A percentile compares a stretch with the other conserved stretches of the same genome.
Conservation (phyloP, 2,888 invertebrate genomes). For the Trichogramma dendrolimi region DNA sequence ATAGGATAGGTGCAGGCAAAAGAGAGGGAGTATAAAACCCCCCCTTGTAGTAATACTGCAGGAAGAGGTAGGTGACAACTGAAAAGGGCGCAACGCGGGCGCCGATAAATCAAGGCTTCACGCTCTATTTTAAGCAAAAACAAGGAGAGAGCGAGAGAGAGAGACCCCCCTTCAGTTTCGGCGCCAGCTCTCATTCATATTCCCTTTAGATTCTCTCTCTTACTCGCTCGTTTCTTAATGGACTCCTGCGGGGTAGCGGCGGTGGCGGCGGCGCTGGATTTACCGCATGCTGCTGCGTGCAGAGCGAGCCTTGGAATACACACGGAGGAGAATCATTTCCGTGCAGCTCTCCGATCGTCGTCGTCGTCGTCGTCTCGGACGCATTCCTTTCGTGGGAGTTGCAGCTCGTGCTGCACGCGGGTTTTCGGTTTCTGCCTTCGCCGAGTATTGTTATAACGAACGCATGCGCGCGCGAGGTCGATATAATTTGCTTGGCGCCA, state of each 20-base stretch:
- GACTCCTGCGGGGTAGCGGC: neutral
- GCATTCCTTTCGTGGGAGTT: too few relatives aligned
- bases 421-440: too few relatives aligned
- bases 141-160: neutral
- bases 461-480: too few relatives aligned
- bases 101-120: slow-evolving; percentile 35
- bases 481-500: too few relatives aligned
- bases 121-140: slow-evolving; percentile 33
- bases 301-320: too few relatives aligned
- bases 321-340: too few relatives aligned
- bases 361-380: too few relatives aligned
- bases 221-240: neutral
- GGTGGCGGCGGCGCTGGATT: neutral
- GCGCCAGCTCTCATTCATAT: slow-evolving; percentile 35
- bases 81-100: slow-evolving; percentile 19
- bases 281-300: too few relatives aligned
- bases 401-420: too few relatives aligned
- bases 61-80: slow-evolving; percentile 24
- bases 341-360: too few relatives aligned
- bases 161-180: slow-evolving; percentile 24
- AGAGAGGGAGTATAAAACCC: too few relatives aligned
- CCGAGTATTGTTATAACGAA: too few relatives aligned
- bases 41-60: neutral
- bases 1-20: slow-evolving; percentile 5
- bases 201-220: slow-evolving; percentile 29